Evolutionary conservation across 2,797 vertebrate genomes (phyloP), one percentile per base, ranked within the genome.

Genomic region (Squalus acanthias): DNA sequence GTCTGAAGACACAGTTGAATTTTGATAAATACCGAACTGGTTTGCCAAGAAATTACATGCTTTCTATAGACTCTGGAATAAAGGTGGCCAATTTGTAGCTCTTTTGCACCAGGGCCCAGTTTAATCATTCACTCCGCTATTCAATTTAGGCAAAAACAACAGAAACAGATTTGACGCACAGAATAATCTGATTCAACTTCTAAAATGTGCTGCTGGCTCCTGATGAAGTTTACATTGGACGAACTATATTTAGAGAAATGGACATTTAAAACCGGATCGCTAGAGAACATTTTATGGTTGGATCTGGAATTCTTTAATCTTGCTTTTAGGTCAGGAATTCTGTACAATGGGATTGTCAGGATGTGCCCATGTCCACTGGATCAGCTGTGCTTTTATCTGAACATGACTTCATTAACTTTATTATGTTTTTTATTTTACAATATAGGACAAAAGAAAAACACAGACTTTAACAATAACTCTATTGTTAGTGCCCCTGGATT

Each of bases 191-290:
- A 95, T 95, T 72, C 46, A 76, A 1, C 53, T 60, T 76, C 26
- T 76, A 95, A 76, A 95, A 9, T 76, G 50, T 60, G 29, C 26
- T 95, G 26, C 1, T 53, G 46, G 53, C 50, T 95, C 50, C 50
- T 95, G 69, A 20, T 50, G 94, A 76, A 57, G 69, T 95, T 72
- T 70, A 12, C 67, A 95, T 22, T 20, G 2, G 93, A 69, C 46
- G n/a, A 76, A 74, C 70, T 76, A 76, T 74, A 95, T 53, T 95
- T 95, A 95, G 50, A 70, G 65, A 76, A 29, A 33, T 29, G 72
- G 69, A 95, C 26, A 57, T 57, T 57, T 95, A 57, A 70, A 57
- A 95, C 26, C 17, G 15, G 46, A 95, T 29, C 50, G 65, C 93
- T 50, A 39, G 93, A 91, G 39, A 70, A 50, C 24, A 70, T 39